Conservation (phyloP, 1,140 invertebrate species). For the Pseudomyrmex cubaensis region DNA sequence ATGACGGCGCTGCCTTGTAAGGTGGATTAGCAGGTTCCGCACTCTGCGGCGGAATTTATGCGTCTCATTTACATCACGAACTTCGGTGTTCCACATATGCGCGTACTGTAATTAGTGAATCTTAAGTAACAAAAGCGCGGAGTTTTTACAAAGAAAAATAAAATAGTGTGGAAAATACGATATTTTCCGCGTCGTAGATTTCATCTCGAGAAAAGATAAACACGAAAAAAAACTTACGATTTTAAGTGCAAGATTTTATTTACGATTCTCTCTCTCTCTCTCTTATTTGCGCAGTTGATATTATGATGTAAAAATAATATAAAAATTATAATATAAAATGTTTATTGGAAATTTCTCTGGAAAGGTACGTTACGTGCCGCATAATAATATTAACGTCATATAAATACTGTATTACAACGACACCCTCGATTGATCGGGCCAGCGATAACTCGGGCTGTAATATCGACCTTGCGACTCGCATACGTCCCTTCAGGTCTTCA, state of each 20-base stretch:
- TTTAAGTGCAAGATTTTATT: no score
- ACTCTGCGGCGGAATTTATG: conserved; percentile 31
- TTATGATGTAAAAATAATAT: not conserved
- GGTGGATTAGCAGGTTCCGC: conserved; percentile 37
- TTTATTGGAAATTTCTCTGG: not conserved
- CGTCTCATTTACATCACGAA: conserved; percentile 25
- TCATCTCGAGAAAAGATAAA: not conserved
- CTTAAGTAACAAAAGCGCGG: not conserved
- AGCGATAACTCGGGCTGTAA: conserved; percentile 18
- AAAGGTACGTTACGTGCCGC: not conserved
- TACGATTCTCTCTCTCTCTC: no score
- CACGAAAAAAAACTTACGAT: no score
- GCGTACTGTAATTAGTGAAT: conserved; percentile 11
- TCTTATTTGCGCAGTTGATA: no score
- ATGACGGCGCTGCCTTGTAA: conserved; percentile 39
- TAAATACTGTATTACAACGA: conserved; percentile 1
- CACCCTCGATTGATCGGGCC: not conserved
- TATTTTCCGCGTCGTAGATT: not conserved
- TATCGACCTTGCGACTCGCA: conserved; percentile 22
- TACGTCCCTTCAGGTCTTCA: not conserved
- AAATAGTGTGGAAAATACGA: not conserved
- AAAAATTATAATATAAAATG: not conserved
- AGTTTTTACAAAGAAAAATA: not conserved
- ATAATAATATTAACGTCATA: conserved; percentile 9
- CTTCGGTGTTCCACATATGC: not conserved